These are phyloP conservation scores for Scaptomyza montana DNA, from an alignment of 1,140 invertebrate genomes.

Conservation along the genomic window DNA sequence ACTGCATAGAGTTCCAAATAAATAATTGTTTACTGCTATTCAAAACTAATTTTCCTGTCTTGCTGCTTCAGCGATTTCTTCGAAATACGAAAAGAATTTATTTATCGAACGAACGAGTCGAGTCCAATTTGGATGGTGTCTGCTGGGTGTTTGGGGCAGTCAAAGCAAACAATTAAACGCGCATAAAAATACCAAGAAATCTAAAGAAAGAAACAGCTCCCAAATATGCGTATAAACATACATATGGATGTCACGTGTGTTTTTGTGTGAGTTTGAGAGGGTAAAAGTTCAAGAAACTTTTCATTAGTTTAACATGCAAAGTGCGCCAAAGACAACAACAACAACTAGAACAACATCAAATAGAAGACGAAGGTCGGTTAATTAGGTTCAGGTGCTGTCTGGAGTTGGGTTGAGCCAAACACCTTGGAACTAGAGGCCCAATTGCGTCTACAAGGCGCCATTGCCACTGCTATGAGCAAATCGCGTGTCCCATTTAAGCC, in stretches of 20 bases:
- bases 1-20: slow-evolving; percentile 7
- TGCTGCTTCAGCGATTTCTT: slow-evolving; percentile 32
- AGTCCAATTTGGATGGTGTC: slow-evolving; percentile 50
- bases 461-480: slow-evolving; percentile 36
- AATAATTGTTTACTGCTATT: slow-evolving; percentile 43
- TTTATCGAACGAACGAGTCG: slow-evolving; percentile 16
- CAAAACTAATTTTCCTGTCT: slow-evolving; percentile 52
- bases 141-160: slow-evolving; percentile 7
- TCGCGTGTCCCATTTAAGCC: slow-evolving; percentile 38
- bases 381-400: slow-evolving; percentile 20
- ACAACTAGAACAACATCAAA: not conserved
- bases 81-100: slow-evolving; percentile 37
- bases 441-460: slow-evolving; percentile 21
- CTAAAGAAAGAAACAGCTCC: slow-evolving; percentile 11
- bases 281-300: slow-evolving; percentile 60
- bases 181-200: slow-evolving; percentile 57
- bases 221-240: not conserved
- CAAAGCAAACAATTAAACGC: slow-evolving; percentile 60
- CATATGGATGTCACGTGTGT: slow-evolving; percentile 13
- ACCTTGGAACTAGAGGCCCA: not conserved
- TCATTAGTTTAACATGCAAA: slow-evolving; percentile 46
- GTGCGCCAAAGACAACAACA: not conserved
- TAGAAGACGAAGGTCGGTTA: slow-evolving; percentile 12
- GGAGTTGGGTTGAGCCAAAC: not conserved
- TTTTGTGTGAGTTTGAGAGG: slow-evolving; percentile 4